A percentile compares a stretch with the other conserved stretches of the same genome.
Conservation (phyloP, 1,140 invertebrate species). For the Linepithema humile region DNA sequence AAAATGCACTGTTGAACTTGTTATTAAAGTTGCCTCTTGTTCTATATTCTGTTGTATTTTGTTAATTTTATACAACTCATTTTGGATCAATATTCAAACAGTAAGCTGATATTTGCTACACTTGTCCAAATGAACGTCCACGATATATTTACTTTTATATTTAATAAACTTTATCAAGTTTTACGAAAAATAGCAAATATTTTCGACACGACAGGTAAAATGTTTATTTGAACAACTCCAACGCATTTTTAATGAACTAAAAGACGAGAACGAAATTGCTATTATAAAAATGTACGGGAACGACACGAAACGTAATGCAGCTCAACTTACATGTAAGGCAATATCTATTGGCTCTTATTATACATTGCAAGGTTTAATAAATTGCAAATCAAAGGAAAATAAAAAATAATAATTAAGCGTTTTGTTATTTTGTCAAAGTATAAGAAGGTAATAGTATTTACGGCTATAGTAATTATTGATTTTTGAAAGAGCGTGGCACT, state of each 20-base stretch:
- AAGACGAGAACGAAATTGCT: constrained; percentile 24
- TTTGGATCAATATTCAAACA: background rate
- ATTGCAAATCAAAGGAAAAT: too few species aligned
- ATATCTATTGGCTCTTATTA: background rate
- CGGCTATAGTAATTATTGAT: too few species aligned
- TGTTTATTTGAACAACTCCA: background rate
- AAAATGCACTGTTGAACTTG: background rate
- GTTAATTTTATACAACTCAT: background rate
- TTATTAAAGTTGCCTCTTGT: background rate
- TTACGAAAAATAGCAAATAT: too few species aligned
- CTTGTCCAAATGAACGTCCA: too few species aligned
- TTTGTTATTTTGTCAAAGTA: too few species aligned
- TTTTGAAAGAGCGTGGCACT: too few species aligned
- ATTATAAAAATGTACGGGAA: constrained; percentile 3
- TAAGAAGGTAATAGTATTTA: too few species aligned
- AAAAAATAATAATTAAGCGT: too few species aligned
- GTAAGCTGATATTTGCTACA: too few species aligned
- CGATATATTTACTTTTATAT: too few species aligned
- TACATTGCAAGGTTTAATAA: too few species aligned
- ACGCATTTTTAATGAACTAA: background rate
- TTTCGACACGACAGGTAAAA: background rate
- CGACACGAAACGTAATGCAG: background rate
- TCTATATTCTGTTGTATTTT: background rate
- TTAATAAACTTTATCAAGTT: too few species aligned
- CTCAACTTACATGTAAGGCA: background rate